phyloP scores from a whole-genome alignment of 1,140 invertebrate genomes.

The Anadara kagoshimensis region DNA sequence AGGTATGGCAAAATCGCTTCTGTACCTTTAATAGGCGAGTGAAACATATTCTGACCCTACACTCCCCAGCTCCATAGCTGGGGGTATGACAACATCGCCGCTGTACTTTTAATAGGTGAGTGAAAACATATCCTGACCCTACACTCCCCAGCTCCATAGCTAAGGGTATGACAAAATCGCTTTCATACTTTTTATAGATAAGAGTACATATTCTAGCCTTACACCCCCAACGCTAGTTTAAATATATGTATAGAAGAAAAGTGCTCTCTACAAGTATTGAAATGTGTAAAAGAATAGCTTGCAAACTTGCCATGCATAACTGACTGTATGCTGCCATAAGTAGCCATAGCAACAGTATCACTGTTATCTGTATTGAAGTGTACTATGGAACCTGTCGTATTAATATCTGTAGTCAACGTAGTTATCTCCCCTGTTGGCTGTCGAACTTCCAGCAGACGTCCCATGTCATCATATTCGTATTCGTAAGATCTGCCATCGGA shows the following conservation, averaged over 20 bases:
- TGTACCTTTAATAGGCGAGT: no score
- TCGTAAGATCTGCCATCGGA: constrained; percentile 92
- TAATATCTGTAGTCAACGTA: constrained; percentile 78
- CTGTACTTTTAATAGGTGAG: no score
- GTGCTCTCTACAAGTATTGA: background rate
- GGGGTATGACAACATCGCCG: no score
- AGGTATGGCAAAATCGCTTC: no score
- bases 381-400: constrained; percentile 70
- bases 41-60: no score
- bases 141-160: no score
- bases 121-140: no score
- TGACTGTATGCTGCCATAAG: constrained; percentile 73
- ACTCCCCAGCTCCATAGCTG: no score
- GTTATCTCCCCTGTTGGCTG: constrained; percentile 93
- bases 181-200: no score
- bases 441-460: constrained; percentile 87
- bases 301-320: constrained; percentile 72
- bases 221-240: no score
- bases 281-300: constrained; percentile 38
- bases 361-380: constrained; percentile 68
- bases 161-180: no score
- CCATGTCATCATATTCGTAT: constrained; percentile 91
- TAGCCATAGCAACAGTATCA: constrained; percentile 69
- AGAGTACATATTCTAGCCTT: no score
- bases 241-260: background rate